Evolutionary conservation across 2,888 invertebrate genomes (phyloP), one percentile per base, ranked within the genome.

Genomic region (Anoplius nigerrimus): DNA sequence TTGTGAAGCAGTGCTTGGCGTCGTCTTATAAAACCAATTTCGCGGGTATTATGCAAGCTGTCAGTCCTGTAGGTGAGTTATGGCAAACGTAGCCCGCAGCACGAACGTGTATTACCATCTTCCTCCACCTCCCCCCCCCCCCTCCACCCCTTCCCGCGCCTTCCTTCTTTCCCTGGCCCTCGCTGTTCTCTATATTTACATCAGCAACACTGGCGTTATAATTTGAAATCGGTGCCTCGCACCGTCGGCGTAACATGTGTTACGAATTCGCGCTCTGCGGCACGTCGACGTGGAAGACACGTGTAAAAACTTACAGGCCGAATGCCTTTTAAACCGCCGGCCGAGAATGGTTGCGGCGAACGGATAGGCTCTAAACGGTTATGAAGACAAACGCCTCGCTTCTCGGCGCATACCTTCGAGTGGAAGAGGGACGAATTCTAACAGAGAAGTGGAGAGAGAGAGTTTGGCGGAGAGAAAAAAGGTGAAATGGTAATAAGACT

Each of bases 31-130:
- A 87, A 87, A 87, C 87, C 87, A 87, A 87, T 87, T 87, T 87
- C 86, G 87, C 87, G 87, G 86, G 82, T 87, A 87, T 87, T 87
- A 87, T 87, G 87, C 87, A 87, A 86, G 85, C 86, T 87, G 87
- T 87, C 87, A 87, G 85, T 86, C 83, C 84, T 83, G 80, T 81
- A 76, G 82, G 81, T 85, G 85, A 87, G 82, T 87, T 87, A 87
- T 85, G 83, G 82, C 84, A 78, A 79, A 80, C 82, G 76, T 84
- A 72, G 84, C 84, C 82, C 68, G 74, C 80, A 80, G 85, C 85
- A 74, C 79, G 79, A 84, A 82, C 84, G 82, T 75, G 80, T 78
- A 81, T 84, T 83, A 77, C 74, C 71, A 67, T 72, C 69, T 71
- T 65, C 11, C 34, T 34, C 34, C 11, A 6, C 11, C 11, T 34